Evolutionary conservation across 2,113 vertebrate genomes (phyloP).

Genomic region (Erinaceus europaeus): DNA sequence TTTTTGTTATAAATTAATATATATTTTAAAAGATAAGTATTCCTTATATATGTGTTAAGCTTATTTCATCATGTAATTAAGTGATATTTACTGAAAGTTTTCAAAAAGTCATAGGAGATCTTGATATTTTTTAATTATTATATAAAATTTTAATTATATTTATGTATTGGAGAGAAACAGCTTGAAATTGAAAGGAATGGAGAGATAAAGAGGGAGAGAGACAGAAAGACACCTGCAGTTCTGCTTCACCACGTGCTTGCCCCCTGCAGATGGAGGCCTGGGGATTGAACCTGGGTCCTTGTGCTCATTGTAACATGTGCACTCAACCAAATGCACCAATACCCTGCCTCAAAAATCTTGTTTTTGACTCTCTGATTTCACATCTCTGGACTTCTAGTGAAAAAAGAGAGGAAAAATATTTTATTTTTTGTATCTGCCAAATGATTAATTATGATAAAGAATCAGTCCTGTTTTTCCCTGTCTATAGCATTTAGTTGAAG

Average conservation of each 20-base stretch:
- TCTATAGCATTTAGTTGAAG: neutral
- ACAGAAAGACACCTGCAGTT: too few relatives aligned
- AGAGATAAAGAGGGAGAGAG: too few relatives aligned
- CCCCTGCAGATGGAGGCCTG: too few relatives aligned
- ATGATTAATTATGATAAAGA: neutral
- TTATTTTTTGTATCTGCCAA: neutral
- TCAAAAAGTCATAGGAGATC: conserved; percentile 23
- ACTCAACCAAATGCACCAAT: too few relatives aligned
- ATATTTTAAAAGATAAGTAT: neutral
- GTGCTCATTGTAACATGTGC: too few relatives aligned
- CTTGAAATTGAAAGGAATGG: too few relatives aligned
- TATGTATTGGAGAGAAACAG: too few relatives aligned
- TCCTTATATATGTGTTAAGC: conserved; percentile 1
- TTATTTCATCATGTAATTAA: conserved; percentile 6
- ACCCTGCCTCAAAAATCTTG: too few relatives aligned
- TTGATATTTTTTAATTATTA: too few relatives aligned
- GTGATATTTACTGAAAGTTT: conserved; percentile 16
- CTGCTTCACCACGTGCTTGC: too few relatives aligned
- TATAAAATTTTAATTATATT: too few relatives aligned
- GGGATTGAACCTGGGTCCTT: too few relatives aligned
- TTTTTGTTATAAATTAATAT: conserved; percentile 21
- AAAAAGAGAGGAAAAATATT: conserved; percentile 20
- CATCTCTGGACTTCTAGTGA: neutral
- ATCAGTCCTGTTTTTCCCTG: rapidly evolving
- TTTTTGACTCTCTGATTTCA: neutral